phyloP scores from a whole-genome alignment of 1,140 invertebrate genomes.

The Aphidius ervi region DNA sequence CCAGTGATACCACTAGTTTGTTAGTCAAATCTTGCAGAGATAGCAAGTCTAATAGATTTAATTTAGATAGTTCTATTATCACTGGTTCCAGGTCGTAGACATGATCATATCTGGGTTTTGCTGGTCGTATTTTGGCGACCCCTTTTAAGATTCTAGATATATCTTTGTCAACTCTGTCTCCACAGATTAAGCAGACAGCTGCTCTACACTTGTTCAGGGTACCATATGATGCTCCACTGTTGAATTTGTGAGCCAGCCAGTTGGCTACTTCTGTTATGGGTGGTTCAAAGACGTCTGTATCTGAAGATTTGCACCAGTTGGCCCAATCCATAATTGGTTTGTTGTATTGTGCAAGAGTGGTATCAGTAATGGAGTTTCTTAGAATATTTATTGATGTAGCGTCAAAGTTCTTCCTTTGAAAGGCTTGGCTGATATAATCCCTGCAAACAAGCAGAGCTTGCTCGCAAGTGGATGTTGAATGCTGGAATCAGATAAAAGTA shows the following conservation, averaged over 20 bases:
- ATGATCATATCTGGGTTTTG: neutral
- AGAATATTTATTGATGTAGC: constrained; percentile 3
- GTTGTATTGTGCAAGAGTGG: constrained; percentile 9
- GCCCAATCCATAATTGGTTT: constrained; percentile 11
- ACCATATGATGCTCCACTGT: constrained; percentile 6
- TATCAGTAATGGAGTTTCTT: neutral
- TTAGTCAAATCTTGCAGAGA: neutral
- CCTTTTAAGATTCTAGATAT: constrained; percentile 3
- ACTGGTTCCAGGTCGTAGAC: neutral
- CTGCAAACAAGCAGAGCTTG: constrained; percentile 27
- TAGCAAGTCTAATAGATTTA: no score
- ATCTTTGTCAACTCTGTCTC: neutral
- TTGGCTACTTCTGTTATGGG: neutral
- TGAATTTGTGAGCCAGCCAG: constrained; percentile 4
- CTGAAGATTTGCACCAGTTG: constrained; percentile 7
- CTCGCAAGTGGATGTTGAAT: constrained; percentile 27
- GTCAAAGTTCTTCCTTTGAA: neutral
- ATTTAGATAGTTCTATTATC: no score
- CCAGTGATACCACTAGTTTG: neutral
- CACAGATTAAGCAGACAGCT: neutral
- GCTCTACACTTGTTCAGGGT: constrained; percentile 1
- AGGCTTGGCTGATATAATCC: constrained; percentile 18
- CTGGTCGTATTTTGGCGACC: constrained; percentile 1
- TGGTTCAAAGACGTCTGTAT: neutral
- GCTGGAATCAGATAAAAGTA: constrained; percentile 29